A percentile compares a stretch with the other conserved stretches of the same genome.
phyloP scores from a whole-genome alignment of 2,888 invertebrate species.

The Pristionchus arcanus region DNA sequence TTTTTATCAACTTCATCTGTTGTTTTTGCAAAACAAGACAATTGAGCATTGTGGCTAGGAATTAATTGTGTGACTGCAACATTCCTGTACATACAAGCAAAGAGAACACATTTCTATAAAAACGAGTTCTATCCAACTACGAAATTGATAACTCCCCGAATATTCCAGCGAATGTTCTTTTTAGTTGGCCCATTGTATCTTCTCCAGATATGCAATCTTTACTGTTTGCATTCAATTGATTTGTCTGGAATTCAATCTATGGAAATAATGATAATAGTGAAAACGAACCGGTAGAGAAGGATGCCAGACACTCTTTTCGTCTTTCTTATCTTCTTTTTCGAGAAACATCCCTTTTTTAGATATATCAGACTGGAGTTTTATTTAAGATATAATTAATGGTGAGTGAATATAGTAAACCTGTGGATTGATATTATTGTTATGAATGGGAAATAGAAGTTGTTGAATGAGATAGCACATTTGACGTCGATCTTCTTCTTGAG shows the following conservation, averaged over 20 bases:
- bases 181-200: slow-evolving; percentile 73
- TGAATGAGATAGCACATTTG: slow-evolving; percentile 60
- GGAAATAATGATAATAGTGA: not conserved
- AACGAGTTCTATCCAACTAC: not conserved
- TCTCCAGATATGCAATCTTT: slow-evolving; percentile 61
- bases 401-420: not conserved
- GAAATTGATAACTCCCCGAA: slow-evolving; percentile 62
- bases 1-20: too few species aligned
- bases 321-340: not conserved
- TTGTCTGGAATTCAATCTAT: not conserved
- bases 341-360: not conserved
- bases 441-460: slow-evolving; percentile 57
- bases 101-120: too few species aligned
- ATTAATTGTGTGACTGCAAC: not conserved
- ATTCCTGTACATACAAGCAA: not conserved
- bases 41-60: slow-evolving; percentile 6
- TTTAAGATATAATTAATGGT: not conserved
- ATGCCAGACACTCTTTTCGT: not conserved
- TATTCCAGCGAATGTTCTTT: slow-evolving; percentile 71
- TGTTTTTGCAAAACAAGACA: too few species aligned
- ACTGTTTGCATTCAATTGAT: not conserved
- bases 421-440: slow-evolving; percentile 13
- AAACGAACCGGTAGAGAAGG: not conserved
- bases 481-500: slow-evolving; percentile 68
- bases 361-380: not conserved